Conservation (phyloP, 2,113 vertebrate genomes). For the Podarcis cretensis region DNA sequence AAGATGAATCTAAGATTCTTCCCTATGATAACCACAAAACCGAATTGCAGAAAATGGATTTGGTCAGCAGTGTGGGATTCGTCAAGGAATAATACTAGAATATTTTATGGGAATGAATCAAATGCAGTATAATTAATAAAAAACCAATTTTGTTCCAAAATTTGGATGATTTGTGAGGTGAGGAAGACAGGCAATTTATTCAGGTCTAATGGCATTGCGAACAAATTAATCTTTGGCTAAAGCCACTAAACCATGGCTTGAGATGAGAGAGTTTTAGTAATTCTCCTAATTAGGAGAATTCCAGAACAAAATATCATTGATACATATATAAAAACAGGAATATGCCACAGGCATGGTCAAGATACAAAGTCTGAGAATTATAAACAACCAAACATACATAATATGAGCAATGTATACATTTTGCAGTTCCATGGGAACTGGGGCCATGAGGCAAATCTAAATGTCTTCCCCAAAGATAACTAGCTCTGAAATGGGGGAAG, state of each 20-base stretch:
- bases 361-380: background rate
- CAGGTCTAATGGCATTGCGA: background rate
- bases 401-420: background rate
- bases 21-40: too few species aligned
- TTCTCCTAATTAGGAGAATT: background rate
- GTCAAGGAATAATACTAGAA: background rate
- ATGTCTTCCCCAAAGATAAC: background rate
- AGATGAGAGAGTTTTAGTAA: background rate
- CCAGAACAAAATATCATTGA: background rate
- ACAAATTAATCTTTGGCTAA: background rate
- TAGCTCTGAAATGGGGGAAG: background rate
- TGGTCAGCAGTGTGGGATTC: background rate
- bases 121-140: background rate
- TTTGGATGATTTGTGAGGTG: background rate
- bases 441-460: background rate
- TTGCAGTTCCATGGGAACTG: background rate
- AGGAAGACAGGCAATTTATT: background rate
- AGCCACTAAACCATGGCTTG: background rate
- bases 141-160: background rate
- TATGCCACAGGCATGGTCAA: background rate
- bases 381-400: background rate
- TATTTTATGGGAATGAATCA: background rate
- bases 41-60: too few species aligned
- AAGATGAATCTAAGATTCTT: too few species aligned
- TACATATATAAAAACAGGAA: background rate